These are phyloP conservation scores for Atractosteus spatula DNA, from an alignment of 2,113 vertebrate species.

Conservation along the genomic window DNA sequence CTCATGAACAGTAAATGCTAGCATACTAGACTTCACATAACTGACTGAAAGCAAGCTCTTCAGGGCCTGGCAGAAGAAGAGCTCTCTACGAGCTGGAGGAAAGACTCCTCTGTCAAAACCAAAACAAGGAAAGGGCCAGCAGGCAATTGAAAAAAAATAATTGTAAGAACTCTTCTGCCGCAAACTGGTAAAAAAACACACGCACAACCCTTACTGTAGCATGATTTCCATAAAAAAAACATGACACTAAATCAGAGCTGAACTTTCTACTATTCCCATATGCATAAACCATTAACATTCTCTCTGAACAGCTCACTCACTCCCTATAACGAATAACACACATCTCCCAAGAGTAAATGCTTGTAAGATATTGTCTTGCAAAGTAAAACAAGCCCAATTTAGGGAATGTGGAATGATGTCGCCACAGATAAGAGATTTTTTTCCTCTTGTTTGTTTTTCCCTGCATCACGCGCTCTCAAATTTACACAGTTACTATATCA, in stretches of 20 bases:
- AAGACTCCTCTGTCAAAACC: too few relatives aligned
- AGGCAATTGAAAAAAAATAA: too few relatives aligned
- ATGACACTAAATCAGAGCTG: conserved; percentile 64
- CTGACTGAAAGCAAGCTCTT: too few relatives aligned
- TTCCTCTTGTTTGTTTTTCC: too few relatives aligned
- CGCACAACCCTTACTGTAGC: conserved; percentile 29
- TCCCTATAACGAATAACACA: conserved; percentile 64
- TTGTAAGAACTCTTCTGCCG: too few relatives aligned
- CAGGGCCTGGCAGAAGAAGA: too few relatives aligned
- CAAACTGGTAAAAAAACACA: too few relatives aligned
- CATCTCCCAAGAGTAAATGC: conserved; percentile 25
- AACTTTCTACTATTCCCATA: conserved; percentile 51
- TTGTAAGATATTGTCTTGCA: conserved; percentile 39
- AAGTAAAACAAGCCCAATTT: conserved; percentile 62
- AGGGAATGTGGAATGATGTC: conserved; percentile 41
- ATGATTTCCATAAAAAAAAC: conserved; percentile 71
- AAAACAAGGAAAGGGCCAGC: too few relatives aligned
- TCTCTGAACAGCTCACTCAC: conserved; percentile 59
- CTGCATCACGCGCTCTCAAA: too few relatives aligned
- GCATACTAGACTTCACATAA: too few relatives aligned
- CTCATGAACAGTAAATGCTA: too few relatives aligned
- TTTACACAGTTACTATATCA: background rate
- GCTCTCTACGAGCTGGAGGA: too few relatives aligned
- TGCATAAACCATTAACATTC: conserved; percentile 65
- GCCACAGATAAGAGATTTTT: conserved; percentile 1